These are phyloP conservation scores for Trididemnum miniatum DNA, from an alignment of 23 tunicate genomes.

Conservation along the genomic window DNA sequence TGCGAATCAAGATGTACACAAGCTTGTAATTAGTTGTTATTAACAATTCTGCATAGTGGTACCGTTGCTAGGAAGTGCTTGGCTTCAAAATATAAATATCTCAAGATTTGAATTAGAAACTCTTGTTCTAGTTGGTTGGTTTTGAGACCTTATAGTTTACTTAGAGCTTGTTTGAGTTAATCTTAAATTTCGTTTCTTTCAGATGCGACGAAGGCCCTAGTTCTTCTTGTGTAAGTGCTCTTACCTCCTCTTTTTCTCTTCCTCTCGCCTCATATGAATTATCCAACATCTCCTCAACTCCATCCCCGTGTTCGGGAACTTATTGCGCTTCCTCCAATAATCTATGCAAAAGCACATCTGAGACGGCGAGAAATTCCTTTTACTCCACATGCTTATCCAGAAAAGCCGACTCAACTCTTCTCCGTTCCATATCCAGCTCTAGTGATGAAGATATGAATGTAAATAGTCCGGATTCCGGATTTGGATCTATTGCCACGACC, in stretches of 20 bases:
- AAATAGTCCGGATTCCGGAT: slow-evolving; percentile 92
- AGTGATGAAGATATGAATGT: slow-evolving; percentile 60
- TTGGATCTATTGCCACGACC: slow-evolving; percentile 48
- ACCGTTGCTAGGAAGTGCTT: too few relatives aligned
- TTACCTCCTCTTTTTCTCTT: not conserved
- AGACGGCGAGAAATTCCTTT: not conserved
- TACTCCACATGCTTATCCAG: not conserved
- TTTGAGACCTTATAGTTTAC: not conserved
- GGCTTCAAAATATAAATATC: too few relatives aligned
- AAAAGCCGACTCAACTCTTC: not conserved
- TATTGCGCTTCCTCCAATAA: not conserved
- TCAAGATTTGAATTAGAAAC: too few relatives aligned
- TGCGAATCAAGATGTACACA: too few relatives aligned
- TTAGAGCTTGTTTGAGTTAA: not conserved
- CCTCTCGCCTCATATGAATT: not conserved
- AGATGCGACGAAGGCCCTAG: not conserved
- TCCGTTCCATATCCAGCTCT: not conserved
- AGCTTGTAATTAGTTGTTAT: too few relatives aligned
- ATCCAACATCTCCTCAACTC: not conserved
- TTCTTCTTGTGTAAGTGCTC: not conserved
- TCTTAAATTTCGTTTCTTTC: not conserved
- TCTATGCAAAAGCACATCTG: not conserved
- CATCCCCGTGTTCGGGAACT: not conserved
- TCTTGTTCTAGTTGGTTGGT: not conserved
- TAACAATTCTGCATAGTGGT: too few relatives aligned